These are phyloP conservation scores for Formica selysi DNA, from an alignment of 1,140 invertebrate species.

Conservation along the genomic window DNA sequence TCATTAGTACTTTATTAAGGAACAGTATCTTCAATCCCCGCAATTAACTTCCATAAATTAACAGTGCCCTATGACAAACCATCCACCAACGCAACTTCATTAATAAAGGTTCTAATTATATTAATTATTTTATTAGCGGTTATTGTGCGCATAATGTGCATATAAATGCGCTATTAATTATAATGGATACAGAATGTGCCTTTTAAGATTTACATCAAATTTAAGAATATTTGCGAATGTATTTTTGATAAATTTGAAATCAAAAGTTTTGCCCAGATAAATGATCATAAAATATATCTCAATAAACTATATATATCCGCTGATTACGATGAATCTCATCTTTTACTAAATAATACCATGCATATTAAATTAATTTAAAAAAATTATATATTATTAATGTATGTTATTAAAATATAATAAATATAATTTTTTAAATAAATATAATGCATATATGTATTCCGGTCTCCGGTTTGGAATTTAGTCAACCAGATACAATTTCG, in stretches of 20 bases:
- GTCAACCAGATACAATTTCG: neutral
- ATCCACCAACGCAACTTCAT: constrained; percentile 7
- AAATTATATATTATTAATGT: neutral
- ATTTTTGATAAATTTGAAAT: neutral
- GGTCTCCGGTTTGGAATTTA: neutral
- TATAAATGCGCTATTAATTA: constrained; percentile 12
- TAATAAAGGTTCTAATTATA: neutral
- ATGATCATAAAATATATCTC: neutral
- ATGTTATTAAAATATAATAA: neutral
- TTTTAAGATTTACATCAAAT: neutral
- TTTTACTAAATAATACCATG: neutral
- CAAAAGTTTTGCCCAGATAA: neutral
- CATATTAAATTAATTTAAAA: neutral
- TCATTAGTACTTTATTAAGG: constrained; percentile 15
- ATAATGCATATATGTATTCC: neutral
- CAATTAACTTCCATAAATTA: constrained; percentile 41
- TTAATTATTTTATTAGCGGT: constrained; percentile 2
- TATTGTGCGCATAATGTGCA: neutral
- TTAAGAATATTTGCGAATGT: neutral
- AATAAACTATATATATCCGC: neutral
- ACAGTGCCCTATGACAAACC: neutral
- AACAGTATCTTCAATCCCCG: neutral
- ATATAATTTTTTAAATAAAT: neutral
- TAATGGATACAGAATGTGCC: neutral
- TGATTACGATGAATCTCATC: neutral